Base-by-base conservation (phyloP, 2,888 invertebrate genomes). In the Volucella zonaria region DNA sequence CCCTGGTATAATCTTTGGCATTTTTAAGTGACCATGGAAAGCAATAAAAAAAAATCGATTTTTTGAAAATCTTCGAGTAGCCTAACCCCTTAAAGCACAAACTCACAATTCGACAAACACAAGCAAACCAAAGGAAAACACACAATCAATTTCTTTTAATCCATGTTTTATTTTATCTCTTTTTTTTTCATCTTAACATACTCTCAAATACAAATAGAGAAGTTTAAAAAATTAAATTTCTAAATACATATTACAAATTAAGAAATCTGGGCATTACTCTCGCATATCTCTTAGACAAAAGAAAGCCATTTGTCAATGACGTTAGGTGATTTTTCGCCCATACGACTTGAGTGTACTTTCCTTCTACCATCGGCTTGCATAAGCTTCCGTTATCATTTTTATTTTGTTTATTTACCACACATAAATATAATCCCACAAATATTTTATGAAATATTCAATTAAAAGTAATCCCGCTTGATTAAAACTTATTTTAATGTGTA, bases 201-300 rank as follows among this genome's bases (percentile, higher is more conserved):
- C 73, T 82, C 68, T 78, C 74, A 79, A 74, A 79, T 83, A 83
- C 79, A 83, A 83, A 83, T 79, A 83, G 79, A 31, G 31, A 83
- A 82, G 75, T 76, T 71, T 67, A 75, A 82, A 68, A 70, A 71
- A 62, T 43, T 45, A 47, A 68, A 68, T 61, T 75, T 61, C 61
- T 83, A 83, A 18, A 71, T 70, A 66, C 71, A 31, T 31, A 31
- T 6, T 70, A 75, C 70, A 75, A 79, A 71, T 70, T 45, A 43
- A 64, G 62, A 40, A 54, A 14, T 54, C 67, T 62, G 73, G 61
- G 52, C 51, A 49, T 67, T 58, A 52, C 31, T 58, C 49, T 62
- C 31, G 45, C 49, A 66, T 58, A 38, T 18, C 18, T 40, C 51
- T 64, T 52, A 51, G 42, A 47, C 11, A 59, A 64, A 49, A 61